Conservation (phyloP, 2,888 invertebrate species). For the Hololepta plana region DNA sequence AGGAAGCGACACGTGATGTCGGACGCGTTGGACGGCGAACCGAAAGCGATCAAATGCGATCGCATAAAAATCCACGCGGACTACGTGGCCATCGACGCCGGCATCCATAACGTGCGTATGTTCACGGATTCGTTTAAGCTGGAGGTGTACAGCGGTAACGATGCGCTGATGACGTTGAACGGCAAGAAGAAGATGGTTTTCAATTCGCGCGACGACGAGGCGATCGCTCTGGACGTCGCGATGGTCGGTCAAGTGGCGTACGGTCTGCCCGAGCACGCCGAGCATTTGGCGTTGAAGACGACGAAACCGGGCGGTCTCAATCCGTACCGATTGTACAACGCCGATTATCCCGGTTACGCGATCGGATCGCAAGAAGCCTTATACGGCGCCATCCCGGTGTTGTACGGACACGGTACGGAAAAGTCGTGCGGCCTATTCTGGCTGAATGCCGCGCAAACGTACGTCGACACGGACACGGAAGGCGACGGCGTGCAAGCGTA, state of each 20-base stretch:
- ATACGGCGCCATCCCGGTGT: constrained; percentile 84
- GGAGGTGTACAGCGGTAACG: too few relatives aligned
- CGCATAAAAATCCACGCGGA: neutral
- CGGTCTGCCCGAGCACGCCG: constrained; percentile 84
- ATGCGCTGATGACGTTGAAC: constrained; percentile 6
- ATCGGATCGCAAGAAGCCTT: constrained; percentile 80
- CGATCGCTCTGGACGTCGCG: constrained; percentile 75
- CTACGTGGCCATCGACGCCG: neutral
- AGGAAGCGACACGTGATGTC: constrained; percentile 4
- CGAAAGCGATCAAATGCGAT: neutral
- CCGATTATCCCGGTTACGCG: constrained; percentile 84
- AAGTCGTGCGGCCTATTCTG: constrained; percentile 75
- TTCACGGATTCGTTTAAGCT: neutral
- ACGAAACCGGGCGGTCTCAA: constrained; percentile 55
- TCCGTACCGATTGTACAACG: constrained; percentile 84
- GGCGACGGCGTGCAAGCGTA: constrained; percentile 35
- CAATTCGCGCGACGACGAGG: constrained; percentile 43
- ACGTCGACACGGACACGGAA: constrained; percentile 59
- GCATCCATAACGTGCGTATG: neutral
- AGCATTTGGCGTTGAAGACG: constrained; percentile 59
- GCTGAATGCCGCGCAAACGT: constrained; percentile 93
- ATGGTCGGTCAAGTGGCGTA: constrained; percentile 82
- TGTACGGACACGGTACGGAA: constrained; percentile 69
- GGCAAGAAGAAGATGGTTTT: constrained; percentile 8
- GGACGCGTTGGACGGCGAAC: constrained; percentile 8